Conservation (phyloP, 2,888 invertebrate genomes). For the Cetonia aurata region DNA sequence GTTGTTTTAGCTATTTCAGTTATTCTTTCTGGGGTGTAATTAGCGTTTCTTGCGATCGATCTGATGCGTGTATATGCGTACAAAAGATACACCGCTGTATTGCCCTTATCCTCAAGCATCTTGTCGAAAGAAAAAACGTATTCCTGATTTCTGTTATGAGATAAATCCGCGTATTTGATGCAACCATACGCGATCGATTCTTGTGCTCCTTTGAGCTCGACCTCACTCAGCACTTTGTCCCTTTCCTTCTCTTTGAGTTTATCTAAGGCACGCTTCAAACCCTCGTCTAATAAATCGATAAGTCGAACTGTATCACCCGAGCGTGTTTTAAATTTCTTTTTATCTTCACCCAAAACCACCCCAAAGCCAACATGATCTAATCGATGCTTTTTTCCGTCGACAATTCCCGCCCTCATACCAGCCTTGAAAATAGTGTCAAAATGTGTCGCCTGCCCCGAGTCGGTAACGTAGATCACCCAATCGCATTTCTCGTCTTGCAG, state of each 20-base stretch:
- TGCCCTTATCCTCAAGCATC: slow-evolving; percentile 99
- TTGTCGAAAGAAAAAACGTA: slow-evolving; percentile 99
- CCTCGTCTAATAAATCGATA: slow-evolving; percentile 91
- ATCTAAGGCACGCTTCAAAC: slow-evolving; percentile 82
- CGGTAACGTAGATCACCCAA: slow-evolving; percentile 94
- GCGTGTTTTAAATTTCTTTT: slow-evolving; percentile 98
- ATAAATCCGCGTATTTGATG: slow-evolving; percentile 97
- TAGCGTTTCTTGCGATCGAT: slow-evolving; percentile 87
- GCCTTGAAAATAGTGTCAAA: slow-evolving; percentile 84
- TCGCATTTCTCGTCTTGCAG: slow-evolving; percentile 87
- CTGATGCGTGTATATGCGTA: slow-evolving; percentile 96
- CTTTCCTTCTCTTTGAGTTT: slow-evolving; percentile 90
- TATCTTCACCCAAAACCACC: slow-evolving; percentile 97
- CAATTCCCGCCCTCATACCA: slow-evolving; percentile 81
- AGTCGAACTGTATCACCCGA: slow-evolving; percentile 94
- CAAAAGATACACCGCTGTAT: slow-evolving; percentile 97
- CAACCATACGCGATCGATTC: slow-evolving; percentile 97
- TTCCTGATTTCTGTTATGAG: slow-evolving; percentile 92
- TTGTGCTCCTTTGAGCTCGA: slow-evolving; percentile 86
- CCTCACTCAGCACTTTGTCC: slow-evolving; percentile 82
- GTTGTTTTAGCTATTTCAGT: slow-evolving; percentile 72
- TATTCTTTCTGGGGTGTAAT: slow-evolving; percentile 74
- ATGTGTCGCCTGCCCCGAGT: slow-evolving; percentile 88
- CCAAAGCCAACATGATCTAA: slow-evolving; percentile 96
- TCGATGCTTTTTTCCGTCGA: slow-evolving; percentile 72